Evolutionary conservation across 1,140 invertebrate species (phyloP), one percentile per base, ranked within the genome.

Genomic region (Hycleus cichorii): DNA sequence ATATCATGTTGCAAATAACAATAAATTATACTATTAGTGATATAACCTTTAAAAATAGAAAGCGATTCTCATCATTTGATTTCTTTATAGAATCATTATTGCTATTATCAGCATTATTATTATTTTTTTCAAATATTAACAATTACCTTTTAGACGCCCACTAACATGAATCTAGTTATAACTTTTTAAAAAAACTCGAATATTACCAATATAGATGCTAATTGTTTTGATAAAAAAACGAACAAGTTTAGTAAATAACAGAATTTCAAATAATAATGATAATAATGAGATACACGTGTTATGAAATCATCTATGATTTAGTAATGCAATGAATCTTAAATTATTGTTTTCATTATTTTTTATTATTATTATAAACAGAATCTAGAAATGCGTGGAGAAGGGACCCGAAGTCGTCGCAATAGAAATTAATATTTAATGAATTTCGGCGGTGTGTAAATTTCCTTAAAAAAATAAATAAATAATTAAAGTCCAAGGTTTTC

Each of bases 31-130:
- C 50, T 49, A 18, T 18, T 32, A 32, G 47, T 60, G 57, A 56
- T 54, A 57, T 57, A 63, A 63, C 58, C 53, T 63, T 60, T 57
- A 63, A 60, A 63, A 60, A 63, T 63, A 63, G 62, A 63, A 63
- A 63, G 62, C 62, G 59, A 43, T 47, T 48, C 47, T 57, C 48
- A 61, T 47, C 50, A 48, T n/a, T 32, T 61, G 32, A 58, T 27
- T 49, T 58, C 24, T 32, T 4, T 32, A 32, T 32, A 32, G 4
- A 4, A 32, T 32, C 7, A 32, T 32, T 32, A 32, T 32, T 32
- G 7, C 7, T 32, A 32, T 32, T 32, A 32, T 32, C 32, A 32
- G 0, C 7, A 32, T 32, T 32, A 32, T 32, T 32, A 32, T 32
- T 32, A 32, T 32, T 32, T 5, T 32, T 32, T 32, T 32, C 7